Evolutionary conservation across 2,113 vertebrate genomes (phyloP).

Genomic region (Heterotis niloticus): DNA sequence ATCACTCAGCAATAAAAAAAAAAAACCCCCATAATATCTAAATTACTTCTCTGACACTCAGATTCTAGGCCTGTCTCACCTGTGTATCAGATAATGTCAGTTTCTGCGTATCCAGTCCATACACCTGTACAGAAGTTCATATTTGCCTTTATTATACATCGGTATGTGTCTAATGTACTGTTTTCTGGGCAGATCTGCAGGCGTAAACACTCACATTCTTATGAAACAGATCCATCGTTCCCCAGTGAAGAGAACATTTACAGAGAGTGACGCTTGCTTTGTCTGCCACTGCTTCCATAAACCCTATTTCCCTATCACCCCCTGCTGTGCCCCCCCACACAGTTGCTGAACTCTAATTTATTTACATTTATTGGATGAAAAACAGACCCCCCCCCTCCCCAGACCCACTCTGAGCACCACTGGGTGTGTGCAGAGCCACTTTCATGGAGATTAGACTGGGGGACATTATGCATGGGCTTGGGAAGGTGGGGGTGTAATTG

Average conservation of each 20-base stretch:
- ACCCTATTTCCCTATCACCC: background rate
- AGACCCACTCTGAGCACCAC: background rate
- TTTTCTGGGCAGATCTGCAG: no score
- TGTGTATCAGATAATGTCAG: no score
- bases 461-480: background rate
- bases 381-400: background rate
- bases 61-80: no score
- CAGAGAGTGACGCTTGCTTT: background rate
- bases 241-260: background rate
- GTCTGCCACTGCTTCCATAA: background rate
- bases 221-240: background rate
- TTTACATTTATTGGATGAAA: constrained; percentile 6
- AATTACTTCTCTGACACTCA: no score
- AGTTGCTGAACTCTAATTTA: background rate
- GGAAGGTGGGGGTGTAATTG: background rate
- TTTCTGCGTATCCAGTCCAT: no score
- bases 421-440: background rate
- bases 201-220: no score
- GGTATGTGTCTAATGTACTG: no score
- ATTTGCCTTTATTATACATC: no score
- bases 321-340: background rate
- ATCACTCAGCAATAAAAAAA: no score
- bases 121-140: no score
- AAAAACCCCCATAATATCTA: no score
- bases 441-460: background rate